A percentile compares a stretch with the other conserved stretches of the same genome.
phyloP scores from a whole-genome alignment of 92 coral and sea anemone genomes.

The Muricea muricata region DNA sequence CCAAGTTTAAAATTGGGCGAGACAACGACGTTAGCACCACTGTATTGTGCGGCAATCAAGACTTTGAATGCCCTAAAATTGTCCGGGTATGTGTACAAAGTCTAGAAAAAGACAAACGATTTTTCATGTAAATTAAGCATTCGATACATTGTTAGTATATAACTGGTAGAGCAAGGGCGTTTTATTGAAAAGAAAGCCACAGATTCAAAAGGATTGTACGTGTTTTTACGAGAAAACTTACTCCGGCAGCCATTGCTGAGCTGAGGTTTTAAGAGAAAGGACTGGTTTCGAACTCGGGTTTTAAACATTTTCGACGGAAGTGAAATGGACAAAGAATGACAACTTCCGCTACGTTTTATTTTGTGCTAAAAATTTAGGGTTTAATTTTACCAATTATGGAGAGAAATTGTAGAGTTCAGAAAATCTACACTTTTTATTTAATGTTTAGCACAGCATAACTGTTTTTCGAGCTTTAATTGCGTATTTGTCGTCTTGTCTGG shows the following conservation, averaged over 20 bases:
- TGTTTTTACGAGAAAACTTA: conserved; percentile 41
- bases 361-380: no score
- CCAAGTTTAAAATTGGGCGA: conserved; percentile 87
- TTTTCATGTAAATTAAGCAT: not conserved
- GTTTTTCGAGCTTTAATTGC: no score
- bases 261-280: conserved; percentile 56
- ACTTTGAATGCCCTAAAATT: conserved; percentile 97
- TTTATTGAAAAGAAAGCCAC: not conserved
- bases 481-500: no score
- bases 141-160: not conserved
- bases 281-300: conserved; percentile 12
- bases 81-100: conserved; percentile 97
- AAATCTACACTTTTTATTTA: no score
- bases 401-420: no score
- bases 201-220: conserved; percentile 23
- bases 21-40: conserved; percentile 83
- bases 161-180: not conserved
- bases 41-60: conserved; percentile 96
- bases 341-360: not conserved
- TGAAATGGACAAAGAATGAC: not conserved
- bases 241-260: conserved; percentile 92
- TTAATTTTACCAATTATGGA: no score
- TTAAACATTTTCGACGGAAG: conserved; percentile 47
- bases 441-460: no score
- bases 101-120: conserved; percentile 61